Evolutionary conservation across 2,888 invertebrate genomes (phyloP), one percentile per base, ranked within the genome.

Genomic region (Epinotia bilunana): DNA sequence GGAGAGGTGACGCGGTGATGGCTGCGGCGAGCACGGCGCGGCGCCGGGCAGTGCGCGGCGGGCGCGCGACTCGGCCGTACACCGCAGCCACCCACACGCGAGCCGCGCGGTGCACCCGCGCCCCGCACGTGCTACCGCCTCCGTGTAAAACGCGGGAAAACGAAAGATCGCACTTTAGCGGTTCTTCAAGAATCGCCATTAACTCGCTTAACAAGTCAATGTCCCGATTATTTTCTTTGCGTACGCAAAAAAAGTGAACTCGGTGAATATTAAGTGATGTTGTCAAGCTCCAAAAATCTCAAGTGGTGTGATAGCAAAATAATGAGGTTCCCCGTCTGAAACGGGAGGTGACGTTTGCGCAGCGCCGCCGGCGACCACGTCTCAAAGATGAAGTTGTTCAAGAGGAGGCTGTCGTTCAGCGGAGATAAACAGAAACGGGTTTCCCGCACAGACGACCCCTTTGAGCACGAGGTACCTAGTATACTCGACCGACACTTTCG

Each of bases 381-480:
- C 81, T 79, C 78, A 81, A 84, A 89, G 87, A 94, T 94, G 93
- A 94, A 93, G 89, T 87, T 94, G 88, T 94, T 94, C 90, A 94
- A 91, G 90, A 91, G 93, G 87, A 93, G 91, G 86, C 87, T 93
- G 86, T 93, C 93, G 82, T 91, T 93, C 88, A 91, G 90, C 83
- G 86, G 89, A 86, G 94, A 93, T 89, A 94, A 94, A 91, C 91
- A 91, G 85, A 93, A 92, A 92, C 92, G 87, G 82, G 90, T 88
- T 88, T 85, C 90, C 77, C 87, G 84, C 79, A 84, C 87, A 80
- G 91, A 91, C 83, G 94, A 93, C 87, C 92, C 94, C 85, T 93
- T 93, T 89, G 91, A 91, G 81, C 87, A 93, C 81, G 94, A 94
- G 93, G 94, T 94, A 93, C 84, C 81, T 83, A 79, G 80, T 78